These are phyloP conservation scores for Epinotia demarniana DNA, from an alignment of 2,888 invertebrate species.

Conservation along the genomic window DNA sequence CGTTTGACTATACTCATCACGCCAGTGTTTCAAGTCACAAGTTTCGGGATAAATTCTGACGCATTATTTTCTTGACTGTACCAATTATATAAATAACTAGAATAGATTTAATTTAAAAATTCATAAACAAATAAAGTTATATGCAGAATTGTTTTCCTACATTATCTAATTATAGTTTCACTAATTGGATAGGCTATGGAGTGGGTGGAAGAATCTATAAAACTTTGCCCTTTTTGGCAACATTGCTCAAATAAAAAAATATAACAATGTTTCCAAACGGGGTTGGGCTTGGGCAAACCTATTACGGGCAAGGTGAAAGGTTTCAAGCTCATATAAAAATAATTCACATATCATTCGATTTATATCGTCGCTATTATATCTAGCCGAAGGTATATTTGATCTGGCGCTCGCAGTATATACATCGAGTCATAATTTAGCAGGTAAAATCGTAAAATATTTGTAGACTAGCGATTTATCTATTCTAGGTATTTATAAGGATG, in stretches of 20 bases:
- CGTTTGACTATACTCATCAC: not conserved
- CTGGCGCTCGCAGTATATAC: not conserved
- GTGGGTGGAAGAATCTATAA: not conserved
- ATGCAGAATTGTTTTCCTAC: not conserved
- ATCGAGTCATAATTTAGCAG: not conserved
- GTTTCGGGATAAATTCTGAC: not conserved
- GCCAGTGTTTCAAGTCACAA: not conserved
- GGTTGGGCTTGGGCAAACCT: not conserved
- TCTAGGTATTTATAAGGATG: conserved; percentile 37
- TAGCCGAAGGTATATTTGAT: conserved; percentile 12
- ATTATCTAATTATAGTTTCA: conserved; percentile 7
- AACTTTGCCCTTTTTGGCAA: not conserved
- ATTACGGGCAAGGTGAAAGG: not conserved
- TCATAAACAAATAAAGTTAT: not conserved
- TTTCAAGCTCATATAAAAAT: not conserved
- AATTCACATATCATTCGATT: not conserved
- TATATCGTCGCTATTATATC: conserved; percentile 4
- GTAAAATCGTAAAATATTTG: conserved; percentile 27
- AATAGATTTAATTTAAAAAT: conserved; percentile 20
- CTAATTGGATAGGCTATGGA: conserved; percentile 1
- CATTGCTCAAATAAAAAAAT: not conserved
- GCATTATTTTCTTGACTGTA: not conserved
- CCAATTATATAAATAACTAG: conserved; percentile 38
- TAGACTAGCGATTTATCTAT: conserved; percentile 37
- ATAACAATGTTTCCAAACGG: not conserved